Conservation (phyloP, 2,113 vertebrate species). For the Phalacrocorax pelagicus region DNA sequence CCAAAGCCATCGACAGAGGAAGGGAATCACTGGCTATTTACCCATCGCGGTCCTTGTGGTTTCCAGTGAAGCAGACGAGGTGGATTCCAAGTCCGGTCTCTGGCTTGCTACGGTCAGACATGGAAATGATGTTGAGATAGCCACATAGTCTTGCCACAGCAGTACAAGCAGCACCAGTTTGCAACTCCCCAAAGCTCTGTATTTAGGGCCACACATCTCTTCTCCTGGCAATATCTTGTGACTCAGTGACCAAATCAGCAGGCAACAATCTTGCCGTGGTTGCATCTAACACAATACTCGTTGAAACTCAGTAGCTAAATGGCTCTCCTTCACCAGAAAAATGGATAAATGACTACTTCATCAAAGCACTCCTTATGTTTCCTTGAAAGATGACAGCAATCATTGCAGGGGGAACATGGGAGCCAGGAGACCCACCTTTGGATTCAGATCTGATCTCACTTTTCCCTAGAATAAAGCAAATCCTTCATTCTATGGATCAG, state of each 20-base stretch:
- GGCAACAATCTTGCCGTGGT: rapidly evolving
- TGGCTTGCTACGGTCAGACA: not conserved
- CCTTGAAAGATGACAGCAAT: not conserved
- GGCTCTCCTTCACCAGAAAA: not conserved
- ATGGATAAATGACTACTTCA: not conserved
- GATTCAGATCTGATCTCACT: not conserved
- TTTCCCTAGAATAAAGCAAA: not conserved
- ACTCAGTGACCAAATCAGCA: not conserved
- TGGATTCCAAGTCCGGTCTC: not conserved
- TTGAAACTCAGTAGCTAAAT: not conserved
- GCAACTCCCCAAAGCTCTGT: not conserved
- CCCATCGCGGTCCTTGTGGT: not conserved
- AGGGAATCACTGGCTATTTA: not conserved
- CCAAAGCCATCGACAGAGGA: not conserved
- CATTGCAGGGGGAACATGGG: too few species aligned
- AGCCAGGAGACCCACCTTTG: not conserved
- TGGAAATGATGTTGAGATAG: not conserved
- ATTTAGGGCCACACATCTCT: rapidly evolving
- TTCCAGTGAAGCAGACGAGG: not conserved
- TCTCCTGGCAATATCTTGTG: not conserved
- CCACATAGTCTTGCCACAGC: not conserved
- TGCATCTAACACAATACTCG: not conserved
- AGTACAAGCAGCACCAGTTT: not conserved
- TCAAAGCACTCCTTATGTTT: not conserved
- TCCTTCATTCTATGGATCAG: not conserved